These are phyloP conservation scores for Crocidura indochinensis DNA, from an alignment of 2,797 vertebrate genomes.

Conservation along the genomic window DNA sequence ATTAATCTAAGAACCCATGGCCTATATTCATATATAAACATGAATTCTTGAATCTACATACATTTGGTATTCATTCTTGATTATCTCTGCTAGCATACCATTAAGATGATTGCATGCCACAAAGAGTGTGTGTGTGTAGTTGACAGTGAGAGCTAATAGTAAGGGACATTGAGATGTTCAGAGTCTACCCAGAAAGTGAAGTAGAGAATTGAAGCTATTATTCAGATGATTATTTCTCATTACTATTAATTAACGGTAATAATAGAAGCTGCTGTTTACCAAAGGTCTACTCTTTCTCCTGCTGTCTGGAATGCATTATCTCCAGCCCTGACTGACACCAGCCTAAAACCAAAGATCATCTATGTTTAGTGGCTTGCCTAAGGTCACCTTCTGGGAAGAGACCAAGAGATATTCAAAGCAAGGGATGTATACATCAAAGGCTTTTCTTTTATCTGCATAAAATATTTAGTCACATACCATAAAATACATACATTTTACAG, in stretches of 20 bases:
- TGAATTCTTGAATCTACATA: slow-evolving; percentile 79
- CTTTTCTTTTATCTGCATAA: slow-evolving; percentile 66
- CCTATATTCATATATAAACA: slow-evolving; percentile 81
- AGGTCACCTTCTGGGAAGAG: slow-evolving; percentile 43
- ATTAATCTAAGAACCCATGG: slow-evolving; percentile 67
- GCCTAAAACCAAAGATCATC: slow-evolving; percentile 19
- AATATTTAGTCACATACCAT: slow-evolving; percentile 19
- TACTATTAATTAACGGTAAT: slow-evolving; percentile 76
- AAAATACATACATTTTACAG: background rate
- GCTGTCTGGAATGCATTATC: slow-evolving; percentile 48
- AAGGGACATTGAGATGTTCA: slow-evolving; percentile 34
- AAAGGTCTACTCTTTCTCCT: slow-evolving; percentile 49
- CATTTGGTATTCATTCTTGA: slow-evolving; percentile 78
- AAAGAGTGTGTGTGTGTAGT: slow-evolving; percentile 32
- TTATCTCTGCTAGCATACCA: slow-evolving; percentile 70
- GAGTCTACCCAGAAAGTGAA: slow-evolving; percentile 58
- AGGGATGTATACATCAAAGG: background rate
- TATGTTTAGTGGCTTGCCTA: slow-evolving; percentile 42
- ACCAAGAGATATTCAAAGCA: slow-evolving; percentile 22
- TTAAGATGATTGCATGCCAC: slow-evolving; percentile 74
- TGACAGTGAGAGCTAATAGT: slow-evolving; percentile 47
- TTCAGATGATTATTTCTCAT: slow-evolving; percentile 73
- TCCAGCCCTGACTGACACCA: slow-evolving; percentile 32
- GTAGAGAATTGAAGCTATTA: slow-evolving; percentile 60
- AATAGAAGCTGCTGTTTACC: slow-evolving; percentile 60